These are phyloP conservation scores for Notodonta dromedarius DNA, from an alignment of 2,888 invertebrate genomes.

Conservation along the genomic window DNA sequence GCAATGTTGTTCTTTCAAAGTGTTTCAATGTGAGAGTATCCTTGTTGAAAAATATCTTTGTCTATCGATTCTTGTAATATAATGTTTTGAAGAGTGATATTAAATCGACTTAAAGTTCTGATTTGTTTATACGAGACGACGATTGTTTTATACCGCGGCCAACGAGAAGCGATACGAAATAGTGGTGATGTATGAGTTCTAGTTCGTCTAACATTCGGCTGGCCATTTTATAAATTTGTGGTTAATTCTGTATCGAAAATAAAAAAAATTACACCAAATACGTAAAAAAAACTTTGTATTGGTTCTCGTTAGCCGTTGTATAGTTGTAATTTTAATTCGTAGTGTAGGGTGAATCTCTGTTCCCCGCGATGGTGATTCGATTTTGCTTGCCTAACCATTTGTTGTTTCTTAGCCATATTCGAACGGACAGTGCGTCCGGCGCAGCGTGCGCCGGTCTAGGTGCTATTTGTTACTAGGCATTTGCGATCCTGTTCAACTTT, in stretches of 20 bases:
- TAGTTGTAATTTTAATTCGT: constrained; percentile 46
- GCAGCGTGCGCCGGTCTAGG: constrained; percentile 59
- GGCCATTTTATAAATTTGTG: no score
- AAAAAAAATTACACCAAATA: no score
- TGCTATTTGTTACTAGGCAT: constrained; percentile 70
- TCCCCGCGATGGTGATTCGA: constrained; percentile 49
- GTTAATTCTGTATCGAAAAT: no score
- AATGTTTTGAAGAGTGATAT: constrained; percentile 72
- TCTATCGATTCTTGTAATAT: constrained; percentile 70
- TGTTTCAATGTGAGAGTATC: constrained; percentile 68
- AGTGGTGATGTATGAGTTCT: no score
- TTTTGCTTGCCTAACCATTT: constrained; percentile 66
- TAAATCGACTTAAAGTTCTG: constrained; percentile 52
- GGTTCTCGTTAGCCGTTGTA: no score
- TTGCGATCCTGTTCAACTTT: constrained; percentile 17
- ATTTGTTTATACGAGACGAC: constrained; percentile 50
- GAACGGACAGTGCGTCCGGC: constrained; percentile 44
- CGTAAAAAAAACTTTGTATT: no score
- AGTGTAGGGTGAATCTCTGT: constrained; percentile 51
- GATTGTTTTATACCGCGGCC: constrained; percentile 38
- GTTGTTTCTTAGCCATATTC: constrained; percentile 61
- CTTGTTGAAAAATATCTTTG: constrained; percentile 68
- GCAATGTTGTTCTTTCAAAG: constrained; percentile 56
- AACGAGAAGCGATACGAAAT: no score
- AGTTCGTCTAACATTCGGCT: no score